These are phyloP conservation scores for Columba janthina DNA, from an alignment of 2,113 vertebrate genomes.

Conservation along the genomic window DNA sequence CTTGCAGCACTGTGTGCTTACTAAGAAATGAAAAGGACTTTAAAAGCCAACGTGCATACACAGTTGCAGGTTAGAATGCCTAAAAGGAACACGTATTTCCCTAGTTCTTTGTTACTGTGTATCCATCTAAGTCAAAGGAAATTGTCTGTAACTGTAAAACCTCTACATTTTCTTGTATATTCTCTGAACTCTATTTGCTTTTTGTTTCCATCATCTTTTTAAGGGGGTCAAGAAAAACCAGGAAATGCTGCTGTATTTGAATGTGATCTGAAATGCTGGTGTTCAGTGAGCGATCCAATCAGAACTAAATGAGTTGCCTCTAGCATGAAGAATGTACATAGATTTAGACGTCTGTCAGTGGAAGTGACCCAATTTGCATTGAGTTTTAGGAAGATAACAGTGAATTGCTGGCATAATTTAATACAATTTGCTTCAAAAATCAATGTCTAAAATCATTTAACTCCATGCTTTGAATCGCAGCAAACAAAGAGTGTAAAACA, in stretches of 20 bases:
- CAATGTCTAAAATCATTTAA: neutral
- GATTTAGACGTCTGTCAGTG: neutral
- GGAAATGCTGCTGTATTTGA: neutral
- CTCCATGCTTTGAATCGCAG: neutral
- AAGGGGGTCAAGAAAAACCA: neutral
- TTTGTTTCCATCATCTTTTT: neutral
- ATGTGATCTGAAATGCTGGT: neutral
- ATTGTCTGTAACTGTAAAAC: neutral
- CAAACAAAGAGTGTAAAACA: neutral
- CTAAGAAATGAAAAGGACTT: neutral
- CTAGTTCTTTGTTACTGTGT: neutral
- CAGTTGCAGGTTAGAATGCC: neutral
- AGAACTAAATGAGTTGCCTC: neutral
- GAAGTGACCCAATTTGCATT: neutral
- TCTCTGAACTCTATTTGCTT: neutral
- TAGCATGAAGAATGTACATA: neutral
- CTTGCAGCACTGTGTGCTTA: neutral
- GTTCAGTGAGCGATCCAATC: neutral
- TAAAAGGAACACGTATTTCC: neutral
- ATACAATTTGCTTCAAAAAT: constrained; percentile 11
- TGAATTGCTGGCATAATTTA: neutral
- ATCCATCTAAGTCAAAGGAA: neutral
- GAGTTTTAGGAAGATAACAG: neutral
- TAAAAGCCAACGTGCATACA: neutral
- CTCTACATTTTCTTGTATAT: neutral